These are phyloP conservation scores for Mohoua ochrocephala DNA, from an alignment of 2,113 vertebrate species.

Conservation along the genomic window DNA sequence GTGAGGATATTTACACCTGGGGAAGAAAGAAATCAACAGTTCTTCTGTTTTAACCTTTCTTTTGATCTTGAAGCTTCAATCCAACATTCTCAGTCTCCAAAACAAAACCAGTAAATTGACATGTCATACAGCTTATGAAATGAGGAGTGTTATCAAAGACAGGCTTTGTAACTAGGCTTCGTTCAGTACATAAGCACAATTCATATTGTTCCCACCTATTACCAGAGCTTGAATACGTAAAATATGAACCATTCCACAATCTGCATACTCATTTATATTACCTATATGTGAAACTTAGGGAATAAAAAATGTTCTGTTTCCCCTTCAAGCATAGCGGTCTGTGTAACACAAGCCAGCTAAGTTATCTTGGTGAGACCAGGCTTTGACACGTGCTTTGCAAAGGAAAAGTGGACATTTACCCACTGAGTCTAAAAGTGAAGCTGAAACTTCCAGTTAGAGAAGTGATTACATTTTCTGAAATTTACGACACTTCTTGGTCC, in stretches of 20 bases:
- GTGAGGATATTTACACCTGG: background rate
- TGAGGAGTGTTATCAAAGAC: conserved; percentile 65
- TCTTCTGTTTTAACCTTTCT: conserved; percentile 58
- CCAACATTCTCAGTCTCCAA: conserved; percentile 29
- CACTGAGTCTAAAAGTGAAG: background rate
- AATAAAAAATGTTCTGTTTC: conserved; percentile 69
- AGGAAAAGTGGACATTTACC: background rate
- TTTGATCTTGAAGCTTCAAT: conserved; percentile 66
- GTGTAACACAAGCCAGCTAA: background rate
- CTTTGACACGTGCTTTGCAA: background rate
- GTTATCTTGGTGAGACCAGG: background rate
- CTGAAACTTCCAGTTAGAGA: background rate
- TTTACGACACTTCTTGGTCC: background rate
- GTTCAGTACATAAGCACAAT: conserved; percentile 23
- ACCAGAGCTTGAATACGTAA: conserved; percentile 39
- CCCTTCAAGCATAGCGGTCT: background rate
- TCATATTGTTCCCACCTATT: conserved; percentile 65
- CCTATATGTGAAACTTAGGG: conserved; percentile 48
- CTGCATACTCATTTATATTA: conserved; percentile 61
- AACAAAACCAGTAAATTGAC: conserved; percentile 64
- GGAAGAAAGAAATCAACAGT: background rate
- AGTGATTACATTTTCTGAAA: background rate
- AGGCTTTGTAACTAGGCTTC: background rate
- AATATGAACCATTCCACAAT: conserved; percentile 68
- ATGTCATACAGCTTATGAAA: conserved; percentile 66